Base-by-base conservation (phyloP, 1,140 invertebrate genomes). In the Eupristina koningsbergeri region DNA sequence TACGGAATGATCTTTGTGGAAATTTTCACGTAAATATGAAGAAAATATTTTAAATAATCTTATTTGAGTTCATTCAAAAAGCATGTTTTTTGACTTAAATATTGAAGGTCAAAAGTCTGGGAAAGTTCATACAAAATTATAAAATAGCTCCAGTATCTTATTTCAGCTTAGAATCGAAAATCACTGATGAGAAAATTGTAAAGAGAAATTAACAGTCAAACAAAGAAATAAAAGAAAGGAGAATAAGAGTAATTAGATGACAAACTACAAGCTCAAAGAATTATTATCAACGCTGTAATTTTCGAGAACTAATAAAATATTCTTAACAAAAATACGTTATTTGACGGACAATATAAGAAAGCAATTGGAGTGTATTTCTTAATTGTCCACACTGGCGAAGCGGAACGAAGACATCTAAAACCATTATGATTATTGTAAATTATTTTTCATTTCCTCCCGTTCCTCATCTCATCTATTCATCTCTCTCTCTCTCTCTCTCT, bases 341-440 rank as follows among this genome's bases (percentile, higher is more conserved):
- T 86, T 86, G 79, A 78, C 64, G 78, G 74, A 78, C 82, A 84
- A 81, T 86, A 73, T 81, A 71, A 53, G 75, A 64, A 81, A 76
- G 75, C 81, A 86, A 81, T 84, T 84, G 85, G 47, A 81, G 63
- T 61, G 64, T 81, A 63, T 73, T 82, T 74, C 80, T 75, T 73
- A 63, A 85, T 83, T 80, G 71, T 64, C 36, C 45, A 36, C 22
- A 71, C 26, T 53, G 77, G 69, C 73, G 71, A 34, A 81, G 73
- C 78, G 63, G 29, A 81, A 85, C 81, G 58, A 29, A 47, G 45
- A 63, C 39, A 58, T 58, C 74, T 26, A 39, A 58, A 74, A 50
- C 1, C 45, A 34, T 29, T 50, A 47, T 50, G 45, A 22, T 58
- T 58, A 29, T 61, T 58, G 3, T 76, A 58, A 36, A 26, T 29